phyloP scores from a whole-genome alignment of 2,113 vertebrate species.

The Semicossyphus pulcher region DNA sequence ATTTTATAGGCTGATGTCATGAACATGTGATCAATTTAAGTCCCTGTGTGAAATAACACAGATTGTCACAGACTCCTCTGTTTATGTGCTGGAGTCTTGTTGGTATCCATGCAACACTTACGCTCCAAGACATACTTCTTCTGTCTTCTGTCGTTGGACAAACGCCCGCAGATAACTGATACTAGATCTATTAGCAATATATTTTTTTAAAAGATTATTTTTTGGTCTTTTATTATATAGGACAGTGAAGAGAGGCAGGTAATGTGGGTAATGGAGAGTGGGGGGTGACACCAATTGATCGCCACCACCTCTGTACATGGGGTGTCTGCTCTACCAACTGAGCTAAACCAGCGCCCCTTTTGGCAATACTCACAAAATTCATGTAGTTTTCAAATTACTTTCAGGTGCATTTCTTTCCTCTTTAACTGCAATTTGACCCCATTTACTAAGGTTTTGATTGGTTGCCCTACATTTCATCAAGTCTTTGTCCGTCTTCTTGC shows the following conservation, averaged over 20 bases:
- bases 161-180: neutral
- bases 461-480: neutral
- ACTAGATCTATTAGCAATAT: neutral
- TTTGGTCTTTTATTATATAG: too few relatives aligned
- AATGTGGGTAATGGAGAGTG: too few relatives aligned
- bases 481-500: neutral
- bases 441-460: neutral
- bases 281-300: too few relatives aligned
- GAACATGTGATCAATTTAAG: slow-evolving; percentile 24
- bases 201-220: too few relatives aligned
- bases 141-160: neutral
- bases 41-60: slow-evolving; percentile 39
- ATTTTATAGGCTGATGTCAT: slow-evolving; percentile 18
- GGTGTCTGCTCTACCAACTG: too few relatives aligned
- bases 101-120: neutral
- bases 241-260: too few relatives aligned
- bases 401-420: neutral
- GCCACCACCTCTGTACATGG: too few relatives aligned
- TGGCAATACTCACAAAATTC: neutral
- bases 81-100: slow-evolving; percentile 9
- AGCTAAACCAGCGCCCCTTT: too few relatives aligned
- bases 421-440: neutral
- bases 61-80: slow-evolving; percentile 8
- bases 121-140: neutral
- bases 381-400: neutral